A percentile compares a stretch with the other conserved stretches of the same genome.
These are phyloP conservation scores for Cirrhinus mrigala DNA, from an alignment of 2,797 vertebrate species.

Conservation along the genomic window DNA sequence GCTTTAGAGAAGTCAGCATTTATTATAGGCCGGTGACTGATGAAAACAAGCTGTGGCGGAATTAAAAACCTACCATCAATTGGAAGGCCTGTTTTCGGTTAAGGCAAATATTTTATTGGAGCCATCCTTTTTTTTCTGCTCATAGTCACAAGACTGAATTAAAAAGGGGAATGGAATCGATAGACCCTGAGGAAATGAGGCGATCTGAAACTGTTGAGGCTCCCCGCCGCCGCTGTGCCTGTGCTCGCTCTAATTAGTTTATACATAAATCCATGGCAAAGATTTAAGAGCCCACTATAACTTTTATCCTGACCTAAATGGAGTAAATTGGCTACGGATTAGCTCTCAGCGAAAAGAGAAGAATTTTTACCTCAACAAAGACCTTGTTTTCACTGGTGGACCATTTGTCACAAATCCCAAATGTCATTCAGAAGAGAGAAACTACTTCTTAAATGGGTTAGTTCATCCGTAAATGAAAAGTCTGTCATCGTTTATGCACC, in stretches of 20 bases:
- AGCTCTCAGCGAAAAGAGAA: slow-evolving; percentile 26
- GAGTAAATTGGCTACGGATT: slow-evolving; percentile 53
- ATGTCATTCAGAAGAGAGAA: slow-evolving; percentile 2
- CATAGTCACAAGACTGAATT: slow-evolving; percentile 21
- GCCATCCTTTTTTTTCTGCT: background rate
- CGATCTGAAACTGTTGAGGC: slow-evolving; percentile 16
- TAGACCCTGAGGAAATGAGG: slow-evolving; percentile 48
- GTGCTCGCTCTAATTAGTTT: slow-evolving; percentile 54
- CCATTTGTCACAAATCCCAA: slow-evolving; percentile 4
- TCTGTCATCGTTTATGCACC: background rate
- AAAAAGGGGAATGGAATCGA: slow-evolving; percentile 44
- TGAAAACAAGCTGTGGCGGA: slow-evolving; percentile 23
- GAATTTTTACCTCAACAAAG: slow-evolving; percentile 11
- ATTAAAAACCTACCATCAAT: slow-evolving; percentile 27
- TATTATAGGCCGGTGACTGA: slow-evolving; percentile 17
- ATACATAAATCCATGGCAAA: slow-evolving; percentile 48
- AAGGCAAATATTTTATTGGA: background rate
- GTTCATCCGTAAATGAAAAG: background rate
- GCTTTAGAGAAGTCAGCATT: slow-evolving; percentile 1
- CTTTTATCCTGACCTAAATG: slow-evolving; percentile 51
- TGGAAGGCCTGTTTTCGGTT: slow-evolving; percentile 36
- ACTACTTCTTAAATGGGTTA: background rate
- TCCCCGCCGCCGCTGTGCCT: slow-evolving; percentile 44
- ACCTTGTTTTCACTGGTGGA: background rate
- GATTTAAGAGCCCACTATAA: slow-evolving; percentile 32